Percentiles rank a stretch among this genome's conserved stretches.
Conservation (phyloP, 2,797 vertebrate species). For the Semaprochilodus insignis region DNA sequence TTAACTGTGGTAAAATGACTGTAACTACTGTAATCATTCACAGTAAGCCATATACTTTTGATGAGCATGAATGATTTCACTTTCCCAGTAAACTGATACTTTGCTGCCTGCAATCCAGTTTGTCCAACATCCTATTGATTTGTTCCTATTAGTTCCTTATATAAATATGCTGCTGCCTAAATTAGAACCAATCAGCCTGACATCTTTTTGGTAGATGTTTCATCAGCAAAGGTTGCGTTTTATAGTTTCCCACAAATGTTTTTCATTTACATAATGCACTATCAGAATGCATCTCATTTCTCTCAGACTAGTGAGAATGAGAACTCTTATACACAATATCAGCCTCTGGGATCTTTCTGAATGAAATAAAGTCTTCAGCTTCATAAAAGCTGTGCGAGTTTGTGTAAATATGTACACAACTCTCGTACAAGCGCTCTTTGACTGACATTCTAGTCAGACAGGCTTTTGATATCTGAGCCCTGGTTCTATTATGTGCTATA, state of each 20-base stretch:
- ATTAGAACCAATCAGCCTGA: background rate
- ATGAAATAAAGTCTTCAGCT: slow-evolving; percentile 28
- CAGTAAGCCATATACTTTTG: too few relatives aligned
- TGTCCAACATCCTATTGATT: background rate
- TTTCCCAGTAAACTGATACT: background rate
- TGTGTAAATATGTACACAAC: slow-evolving; percentile 51
- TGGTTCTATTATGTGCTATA: slow-evolving; percentile 63
- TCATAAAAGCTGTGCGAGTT: slow-evolving; percentile 24
- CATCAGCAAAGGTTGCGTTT: background rate
- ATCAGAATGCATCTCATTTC: slow-evolving; percentile 12
- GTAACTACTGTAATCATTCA: too few relatives aligned
- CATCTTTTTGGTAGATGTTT: background rate
- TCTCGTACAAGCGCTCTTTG: slow-evolving; percentile 52
- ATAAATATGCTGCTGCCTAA: background rate
- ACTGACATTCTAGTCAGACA: slow-evolving; percentile 60
- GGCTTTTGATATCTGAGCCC: slow-evolving; percentile 58
- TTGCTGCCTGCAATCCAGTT: background rate
- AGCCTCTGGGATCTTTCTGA: slow-evolving; percentile 14
- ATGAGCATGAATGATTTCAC: background rate
- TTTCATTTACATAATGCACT: slow-evolving; percentile 3
- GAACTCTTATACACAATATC: slow-evolving; percentile 23
- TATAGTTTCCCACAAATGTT: background rate
- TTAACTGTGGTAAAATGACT: background rate
- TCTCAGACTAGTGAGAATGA: slow-evolving; percentile 11
- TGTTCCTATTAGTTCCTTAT: background rate